Evolutionary conservation across 2,888 invertebrate species (phyloP).

Genomic region (Chrysopilus asiliformis): DNA sequence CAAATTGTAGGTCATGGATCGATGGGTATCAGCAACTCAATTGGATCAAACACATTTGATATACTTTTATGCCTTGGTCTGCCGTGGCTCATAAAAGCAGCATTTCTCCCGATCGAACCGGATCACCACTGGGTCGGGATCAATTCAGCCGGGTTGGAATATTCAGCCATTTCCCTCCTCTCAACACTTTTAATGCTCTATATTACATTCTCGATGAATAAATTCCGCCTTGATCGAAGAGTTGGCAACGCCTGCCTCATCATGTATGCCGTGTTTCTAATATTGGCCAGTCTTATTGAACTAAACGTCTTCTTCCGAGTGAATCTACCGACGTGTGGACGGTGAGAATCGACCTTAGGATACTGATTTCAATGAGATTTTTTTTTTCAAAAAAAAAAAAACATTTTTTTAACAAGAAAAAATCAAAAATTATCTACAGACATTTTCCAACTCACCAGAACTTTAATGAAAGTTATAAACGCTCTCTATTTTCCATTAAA

Average conservation of each 20-base stretch:
- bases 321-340: constrained; percentile 72
- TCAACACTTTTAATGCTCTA: constrained; percentile 75
- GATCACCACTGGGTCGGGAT: constrained; percentile 74
- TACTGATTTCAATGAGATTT: background rate
- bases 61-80: constrained; percentile 75
- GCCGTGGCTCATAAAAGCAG: constrained; percentile 81
- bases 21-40: constrained; percentile 85
- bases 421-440: too few species aligned
- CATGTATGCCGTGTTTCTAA: constrained; percentile 77
- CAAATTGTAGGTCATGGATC: constrained; percentile 65
- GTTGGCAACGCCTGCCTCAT: constrained; percentile 74
- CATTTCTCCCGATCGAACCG: constrained; percentile 63
- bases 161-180: constrained; percentile 77
- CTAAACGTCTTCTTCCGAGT: constrained; percentile 87
- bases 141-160: constrained; percentile 81
- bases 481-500: too few species aligned
- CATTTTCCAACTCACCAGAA: too few species aligned
- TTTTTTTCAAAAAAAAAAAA: too few species aligned
- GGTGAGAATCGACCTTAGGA: constrained; percentile 26
- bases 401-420: too few species aligned
- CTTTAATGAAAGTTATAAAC: too few species aligned
- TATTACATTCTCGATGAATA: constrained; percentile 71
- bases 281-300: constrained; percentile 80
- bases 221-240: constrained; percentile 72
- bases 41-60: constrained; percentile 83